Percentiles rank a stretch among this genome's conserved stretches.
Evolutionary conservation across 1,140 invertebrate species (phyloP).

Genomic region (Mylabris phalerata): DNA sequence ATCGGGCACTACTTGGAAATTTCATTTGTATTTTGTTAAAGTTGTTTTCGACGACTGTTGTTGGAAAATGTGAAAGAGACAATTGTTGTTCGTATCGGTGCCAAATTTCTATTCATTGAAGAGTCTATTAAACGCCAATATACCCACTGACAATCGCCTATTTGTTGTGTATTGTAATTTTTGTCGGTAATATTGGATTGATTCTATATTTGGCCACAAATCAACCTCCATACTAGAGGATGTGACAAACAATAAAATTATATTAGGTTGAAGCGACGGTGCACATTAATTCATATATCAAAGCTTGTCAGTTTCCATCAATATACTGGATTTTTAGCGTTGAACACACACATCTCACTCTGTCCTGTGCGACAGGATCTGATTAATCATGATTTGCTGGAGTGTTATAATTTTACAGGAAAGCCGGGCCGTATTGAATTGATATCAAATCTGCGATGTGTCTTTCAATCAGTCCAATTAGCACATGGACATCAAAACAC

Average conservation of each 20-base stretch:
- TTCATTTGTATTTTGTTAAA: not conserved
- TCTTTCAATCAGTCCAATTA: too few species aligned
- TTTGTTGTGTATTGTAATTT: too few species aligned
- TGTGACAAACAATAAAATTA: slow-evolving; percentile 22
- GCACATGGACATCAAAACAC: too few species aligned
- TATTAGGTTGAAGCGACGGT: slow-evolving; percentile 11
- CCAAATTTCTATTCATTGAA: too few species aligned
- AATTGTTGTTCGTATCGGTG: too few species aligned
- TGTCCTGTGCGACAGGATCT: not conserved
- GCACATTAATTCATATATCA: slow-evolving; percentile 18
- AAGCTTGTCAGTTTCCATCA: slow-evolving; percentile 14
- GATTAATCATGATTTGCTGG: slow-evolving; percentile 12
- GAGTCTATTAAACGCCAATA: too few species aligned
- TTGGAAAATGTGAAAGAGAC: too few species aligned
- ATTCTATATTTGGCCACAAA: slow-evolving; percentile 9
- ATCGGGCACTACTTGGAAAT: slow-evolving; percentile 6
- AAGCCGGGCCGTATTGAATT: too few species aligned
- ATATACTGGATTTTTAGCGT: slow-evolving; percentile 7
- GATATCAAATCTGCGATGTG: too few species aligned
- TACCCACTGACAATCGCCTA: too few species aligned
- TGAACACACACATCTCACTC: not conserved
- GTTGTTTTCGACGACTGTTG: too few species aligned
- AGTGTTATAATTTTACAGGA: slow-evolving; percentile 4
- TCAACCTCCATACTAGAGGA: slow-evolving; percentile 7
- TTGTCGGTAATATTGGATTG: too few species aligned